Evolutionary conservation across 1,140 invertebrate genomes (phyloP), one percentile per base, ranked within the genome.

Genomic region (Eueides isabella): DNA sequence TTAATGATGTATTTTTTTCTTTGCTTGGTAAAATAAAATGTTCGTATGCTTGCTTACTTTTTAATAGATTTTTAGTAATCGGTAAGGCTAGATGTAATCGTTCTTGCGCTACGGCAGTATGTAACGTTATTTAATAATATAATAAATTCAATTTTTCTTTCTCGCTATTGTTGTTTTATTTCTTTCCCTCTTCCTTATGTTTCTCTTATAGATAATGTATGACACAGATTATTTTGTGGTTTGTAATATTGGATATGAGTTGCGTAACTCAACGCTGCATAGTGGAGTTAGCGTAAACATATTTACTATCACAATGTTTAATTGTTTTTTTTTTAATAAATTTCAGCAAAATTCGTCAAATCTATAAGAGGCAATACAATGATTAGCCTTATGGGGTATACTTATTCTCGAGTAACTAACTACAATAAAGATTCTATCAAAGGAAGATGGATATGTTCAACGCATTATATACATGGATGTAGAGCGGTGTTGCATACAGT

Each of bases 381-480:
- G 69, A 67, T 76, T 5, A 63, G 31, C 14, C 14, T 76, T 0
- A 55, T 12, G 33, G 74, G 74, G 11, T 76, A 72, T 31, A 76
- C 74, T 3, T 76, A 67, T 30, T 76, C 74, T 7, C 31, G 67
- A 28, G 67, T 68, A 19, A 73, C 41, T 16, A 61, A 73, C 19
- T 63, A 67, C 12, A 73, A 61, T 33, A 61, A 66, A 38, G 31
- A 23, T 6, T 26, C 29, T 12, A 16, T 44, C 12, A 85, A 78
- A 61, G 77, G 81, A 65, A 68, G 82, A 19, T 87, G 85, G 85
- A 76, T 83, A 6, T 87, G 85, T 48, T 85, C 83, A 16, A 84
- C 81, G 14, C 74, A 87, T 29, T 77, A 30, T 72, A 35, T 55
- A 9, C 75, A 35, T 12, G 78, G 80, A 0, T 87, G 86, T 38